Evolutionary conservation across 2,797 vertebrate genomes (phyloP).

Genomic region (Xenops minutus): DNA sequence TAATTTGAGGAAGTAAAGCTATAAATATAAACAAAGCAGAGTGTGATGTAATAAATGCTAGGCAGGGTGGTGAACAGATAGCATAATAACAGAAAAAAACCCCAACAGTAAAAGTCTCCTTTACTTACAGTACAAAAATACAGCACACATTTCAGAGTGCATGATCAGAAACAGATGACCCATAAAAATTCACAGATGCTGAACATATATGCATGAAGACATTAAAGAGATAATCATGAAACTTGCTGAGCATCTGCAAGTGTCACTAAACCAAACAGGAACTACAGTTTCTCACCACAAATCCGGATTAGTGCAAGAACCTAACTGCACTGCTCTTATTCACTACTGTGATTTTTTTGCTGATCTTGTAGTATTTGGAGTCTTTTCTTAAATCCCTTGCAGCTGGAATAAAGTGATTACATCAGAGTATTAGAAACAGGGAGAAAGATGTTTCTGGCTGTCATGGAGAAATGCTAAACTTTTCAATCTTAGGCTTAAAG

Average conservation of each 20-base stretch:
- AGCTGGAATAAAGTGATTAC: slow-evolving; percentile 42
- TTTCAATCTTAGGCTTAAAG: neutral
- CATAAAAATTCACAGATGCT: slow-evolving; percentile 1
- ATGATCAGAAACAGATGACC: slow-evolving; percentile 9
- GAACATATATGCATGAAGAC: neutral
- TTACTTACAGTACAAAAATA: neutral
- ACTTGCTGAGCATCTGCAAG: slow-evolving; percentile 21
- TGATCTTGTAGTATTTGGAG: neutral
- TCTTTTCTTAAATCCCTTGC: slow-evolving; percentile 1
- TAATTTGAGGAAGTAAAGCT: neutral
- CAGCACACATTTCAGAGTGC: neutral
- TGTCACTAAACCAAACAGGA: slow-evolving; percentile 1
- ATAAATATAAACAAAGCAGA: neutral
- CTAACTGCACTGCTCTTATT: neutral
- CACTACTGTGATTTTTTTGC: neutral
- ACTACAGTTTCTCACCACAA: neutral
- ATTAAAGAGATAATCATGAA: slow-evolving; percentile 10
- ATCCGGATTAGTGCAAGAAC: neutral
- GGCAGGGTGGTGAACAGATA: neutral
- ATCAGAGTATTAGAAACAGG: neutral
- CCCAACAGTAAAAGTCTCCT: neutral
- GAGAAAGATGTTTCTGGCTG: slow-evolving; percentile 10
- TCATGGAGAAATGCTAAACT: neutral
- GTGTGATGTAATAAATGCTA: neutral
- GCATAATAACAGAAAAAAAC: neutral